Conservation (phyloP, 2,113 vertebrate species). For the Sorex araneus region DNA sequence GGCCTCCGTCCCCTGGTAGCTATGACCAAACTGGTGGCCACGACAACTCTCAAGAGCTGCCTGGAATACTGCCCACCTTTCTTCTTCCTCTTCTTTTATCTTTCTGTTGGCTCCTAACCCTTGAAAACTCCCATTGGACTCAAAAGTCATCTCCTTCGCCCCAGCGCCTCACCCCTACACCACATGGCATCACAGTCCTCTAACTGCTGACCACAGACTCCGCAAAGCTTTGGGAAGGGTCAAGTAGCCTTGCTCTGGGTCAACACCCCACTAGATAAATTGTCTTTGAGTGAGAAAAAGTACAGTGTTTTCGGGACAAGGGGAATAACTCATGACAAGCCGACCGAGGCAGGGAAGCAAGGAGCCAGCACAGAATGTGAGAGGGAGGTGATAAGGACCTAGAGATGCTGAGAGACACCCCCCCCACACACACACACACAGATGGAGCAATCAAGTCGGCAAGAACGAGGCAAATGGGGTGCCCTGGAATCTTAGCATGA, state of each 20-base stretch:
- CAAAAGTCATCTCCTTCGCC: background rate
- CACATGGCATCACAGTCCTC: accelerated
- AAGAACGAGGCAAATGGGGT: background rate
- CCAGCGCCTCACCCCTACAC: background rate
- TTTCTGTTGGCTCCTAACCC: background rate
- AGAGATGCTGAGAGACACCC: background rate
- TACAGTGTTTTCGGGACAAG: background rate
- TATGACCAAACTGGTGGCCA: background rate
- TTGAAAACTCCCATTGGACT: background rate
- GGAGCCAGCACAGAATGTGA: background rate
- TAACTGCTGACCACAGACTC: background rate
- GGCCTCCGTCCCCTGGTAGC: background rate
- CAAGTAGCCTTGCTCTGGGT: too few species aligned
- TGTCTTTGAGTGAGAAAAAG: constrained; percentile 6
- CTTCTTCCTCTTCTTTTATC: background rate
- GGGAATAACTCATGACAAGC: background rate
- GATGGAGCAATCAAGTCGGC: background rate
- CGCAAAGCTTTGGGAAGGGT: background rate
- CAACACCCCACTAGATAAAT: background rate
- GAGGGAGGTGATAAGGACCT: background rate
- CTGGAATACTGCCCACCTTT: background rate
- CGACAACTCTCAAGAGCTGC: background rate
- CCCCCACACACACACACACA: too few species aligned
- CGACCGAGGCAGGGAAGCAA: background rate
- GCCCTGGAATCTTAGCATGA: background rate